A percentile compares a stretch with the other conserved stretches of the same genome.
These are phyloP conservation scores for Holcopasites calliopsidis DNA, from an alignment of 1,140 invertebrate species.

Conservation along the genomic window DNA sequence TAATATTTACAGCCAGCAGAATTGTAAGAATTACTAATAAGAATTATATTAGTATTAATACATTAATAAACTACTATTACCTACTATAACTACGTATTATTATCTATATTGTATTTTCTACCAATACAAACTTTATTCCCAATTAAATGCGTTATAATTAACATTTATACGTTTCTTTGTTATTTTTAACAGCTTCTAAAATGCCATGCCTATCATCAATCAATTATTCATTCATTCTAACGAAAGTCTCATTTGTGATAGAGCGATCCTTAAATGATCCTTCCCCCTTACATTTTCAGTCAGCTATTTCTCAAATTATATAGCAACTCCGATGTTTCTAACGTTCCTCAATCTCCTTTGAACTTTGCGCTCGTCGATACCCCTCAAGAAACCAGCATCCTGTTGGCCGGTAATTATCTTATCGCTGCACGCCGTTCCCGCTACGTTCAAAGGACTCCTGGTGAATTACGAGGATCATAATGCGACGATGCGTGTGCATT, in stretches of 20 bases:
- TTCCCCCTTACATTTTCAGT: too few species aligned
- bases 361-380: constrained; percentile 16
- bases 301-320: not conserved
- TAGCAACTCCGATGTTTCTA: not conserved
- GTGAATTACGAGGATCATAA: constrained; percentile 39
- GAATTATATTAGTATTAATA: too few species aligned
- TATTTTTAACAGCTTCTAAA: not conserved
- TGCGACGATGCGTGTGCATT: not conserved
- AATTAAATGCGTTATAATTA: too few species aligned
- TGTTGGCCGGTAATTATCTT: constrained; percentile 51
- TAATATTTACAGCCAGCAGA: too few species aligned
- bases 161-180: not conserved
- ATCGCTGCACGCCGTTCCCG: constrained; percentile 21
- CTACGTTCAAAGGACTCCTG: not conserved
- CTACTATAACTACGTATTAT: too few species aligned
- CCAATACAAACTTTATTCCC: too few species aligned
- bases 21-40: too few species aligned
- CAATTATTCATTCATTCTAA: not conserved
- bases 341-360: constrained; percentile 22
- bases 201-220: not conserved
- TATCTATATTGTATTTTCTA: too few species aligned
- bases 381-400: constrained; percentile 12
- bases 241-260: not conserved
- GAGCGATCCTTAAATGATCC: too few species aligned
- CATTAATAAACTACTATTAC: too few species aligned